Evolutionary conservation across 1,140 invertebrate genomes (phyloP).

Genomic region (Oncopodura yosiiana): DNA sequence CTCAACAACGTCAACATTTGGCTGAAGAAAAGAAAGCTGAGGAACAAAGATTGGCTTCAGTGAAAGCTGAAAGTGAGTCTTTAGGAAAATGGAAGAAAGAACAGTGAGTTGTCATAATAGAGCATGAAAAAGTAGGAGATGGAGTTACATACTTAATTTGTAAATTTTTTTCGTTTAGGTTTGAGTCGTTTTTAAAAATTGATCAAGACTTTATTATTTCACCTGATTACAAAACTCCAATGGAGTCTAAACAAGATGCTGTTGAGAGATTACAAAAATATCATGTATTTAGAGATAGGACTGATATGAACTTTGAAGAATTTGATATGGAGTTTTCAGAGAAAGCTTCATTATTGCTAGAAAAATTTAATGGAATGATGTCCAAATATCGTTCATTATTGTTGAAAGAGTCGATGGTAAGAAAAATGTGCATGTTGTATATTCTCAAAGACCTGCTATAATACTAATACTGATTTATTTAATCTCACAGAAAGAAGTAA

Average conservation of each 20-base stretch:
- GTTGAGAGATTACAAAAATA: conserved; percentile 68
- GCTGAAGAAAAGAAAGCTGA: conserved; percentile 29
- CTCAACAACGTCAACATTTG: background rate
- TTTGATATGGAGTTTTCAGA: conserved; percentile 67
- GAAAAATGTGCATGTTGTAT: conserved; percentile 31
- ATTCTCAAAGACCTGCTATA: background rate
- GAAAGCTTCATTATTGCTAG: conserved; percentile 59
- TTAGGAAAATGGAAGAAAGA: conserved; percentile 31
- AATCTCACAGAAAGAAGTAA: conserved; percentile 49
- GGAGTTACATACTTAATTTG: too few species aligned
- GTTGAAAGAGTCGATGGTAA: conserved; percentile 74
- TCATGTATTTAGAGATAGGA: conserved; percentile 66
- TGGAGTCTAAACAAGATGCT: conserved; percentile 61
- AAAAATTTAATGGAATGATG: conserved; percentile 62
- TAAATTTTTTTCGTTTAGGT: conserved; percentile 41
- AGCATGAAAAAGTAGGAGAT: background rate
- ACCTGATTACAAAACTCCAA: conserved; percentile 66
- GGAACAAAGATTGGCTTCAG: conserved; percentile 23
- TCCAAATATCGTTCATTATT: conserved; percentile 68
- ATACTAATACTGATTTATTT: conserved; percentile 9
- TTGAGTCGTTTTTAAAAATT: conserved; percentile 64
- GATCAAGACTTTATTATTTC: conserved; percentile 67
- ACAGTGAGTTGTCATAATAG: conserved; percentile 21
- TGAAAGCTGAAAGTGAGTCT: conserved; percentile 29
- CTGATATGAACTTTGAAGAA: conserved; percentile 56